Conservation (phyloP, 2,888 invertebrate genomes). For the Aromia moschata region DNA sequence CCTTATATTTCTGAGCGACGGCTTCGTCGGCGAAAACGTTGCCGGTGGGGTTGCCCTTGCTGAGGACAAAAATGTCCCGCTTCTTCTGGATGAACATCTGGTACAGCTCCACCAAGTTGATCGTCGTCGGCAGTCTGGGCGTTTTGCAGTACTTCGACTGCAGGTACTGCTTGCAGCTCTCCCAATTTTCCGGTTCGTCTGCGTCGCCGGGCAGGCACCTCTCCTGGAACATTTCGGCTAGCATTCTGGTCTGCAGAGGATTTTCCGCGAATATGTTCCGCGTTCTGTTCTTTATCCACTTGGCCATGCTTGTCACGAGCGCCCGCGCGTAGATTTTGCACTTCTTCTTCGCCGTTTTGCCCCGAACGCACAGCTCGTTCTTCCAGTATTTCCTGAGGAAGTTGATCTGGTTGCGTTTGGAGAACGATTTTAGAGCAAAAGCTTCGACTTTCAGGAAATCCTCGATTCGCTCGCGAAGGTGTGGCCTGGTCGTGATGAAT, state of each 20-base stretch:
- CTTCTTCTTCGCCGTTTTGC: background rate
- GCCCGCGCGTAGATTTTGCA: conserved; percentile 1
- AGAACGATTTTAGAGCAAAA: conserved; percentile 8
- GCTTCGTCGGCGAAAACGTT: background rate
- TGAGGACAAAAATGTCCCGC: background rate
- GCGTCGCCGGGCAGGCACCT: background rate
- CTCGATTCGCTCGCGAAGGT: background rate
- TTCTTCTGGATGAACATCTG: background rate
- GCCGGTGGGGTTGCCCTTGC: background rate
- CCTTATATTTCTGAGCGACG: background rate
- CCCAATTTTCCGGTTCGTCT: background rate
- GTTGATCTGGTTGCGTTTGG: background rate
- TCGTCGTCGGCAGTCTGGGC: background rate
- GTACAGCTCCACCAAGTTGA: background rate
- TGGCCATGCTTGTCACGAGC: background rate
- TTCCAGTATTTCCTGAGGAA: conserved; percentile 18
- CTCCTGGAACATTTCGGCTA: background rate
- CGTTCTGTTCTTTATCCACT: background rate
- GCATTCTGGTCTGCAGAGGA: background rate
- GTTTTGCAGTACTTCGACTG: background rate
- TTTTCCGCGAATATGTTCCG: background rate
- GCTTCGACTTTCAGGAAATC: background rate
- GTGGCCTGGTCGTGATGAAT: conserved; percentile 15
- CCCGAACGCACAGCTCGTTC: background rate
- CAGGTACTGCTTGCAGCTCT: background rate